Conservation (phyloP, 1,140 invertebrate genomes). For the Bacillus rossius region DNA sequence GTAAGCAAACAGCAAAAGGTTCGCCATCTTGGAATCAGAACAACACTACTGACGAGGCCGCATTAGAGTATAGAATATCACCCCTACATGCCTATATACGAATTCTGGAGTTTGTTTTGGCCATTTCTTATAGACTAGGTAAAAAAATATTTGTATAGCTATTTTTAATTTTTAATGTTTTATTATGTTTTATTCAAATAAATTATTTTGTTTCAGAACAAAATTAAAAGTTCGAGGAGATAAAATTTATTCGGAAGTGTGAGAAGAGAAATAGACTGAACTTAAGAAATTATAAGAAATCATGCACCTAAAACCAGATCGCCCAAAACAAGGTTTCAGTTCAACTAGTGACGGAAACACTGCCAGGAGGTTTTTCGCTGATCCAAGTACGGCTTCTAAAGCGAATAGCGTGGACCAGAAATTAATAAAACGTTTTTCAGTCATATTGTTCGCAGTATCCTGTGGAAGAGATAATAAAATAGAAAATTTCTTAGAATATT, state of each 20-base stretch:
- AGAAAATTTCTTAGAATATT: conserved; percentile 13
- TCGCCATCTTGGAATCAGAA: too few species aligned
- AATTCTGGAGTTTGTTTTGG: neutral
- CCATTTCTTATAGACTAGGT: conserved; percentile 10
- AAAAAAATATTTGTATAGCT: conserved; percentile 14
- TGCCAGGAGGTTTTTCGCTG: conserved; percentile 33
- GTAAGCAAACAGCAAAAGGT: too few species aligned
- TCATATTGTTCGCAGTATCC: conserved; percentile 31
- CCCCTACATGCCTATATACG: neutral
- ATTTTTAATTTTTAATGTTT: conserved; percentile 20
- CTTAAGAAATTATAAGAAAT: too few species aligned
- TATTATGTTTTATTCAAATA: conserved; percentile 14
- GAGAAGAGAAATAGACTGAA: too few species aligned
- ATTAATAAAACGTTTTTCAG: conserved; percentile 31
- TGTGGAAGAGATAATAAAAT: conserved; percentile 25
- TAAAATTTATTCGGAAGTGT: too few species aligned
- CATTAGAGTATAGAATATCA: neutral
- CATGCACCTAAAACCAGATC: too few species aligned
- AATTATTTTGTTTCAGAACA: too few species aligned
- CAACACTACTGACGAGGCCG: too few species aligned
- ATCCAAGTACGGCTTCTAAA: conserved; percentile 27
- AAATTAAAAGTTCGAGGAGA: too few species aligned
- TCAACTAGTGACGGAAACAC: conserved; percentile 38
- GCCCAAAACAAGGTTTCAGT: conserved; percentile 19
- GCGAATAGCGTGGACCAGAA: conserved; percentile 36